Conservation (phyloP, 2,888 invertebrate species). For the Pyrrhia umbra region DNA sequence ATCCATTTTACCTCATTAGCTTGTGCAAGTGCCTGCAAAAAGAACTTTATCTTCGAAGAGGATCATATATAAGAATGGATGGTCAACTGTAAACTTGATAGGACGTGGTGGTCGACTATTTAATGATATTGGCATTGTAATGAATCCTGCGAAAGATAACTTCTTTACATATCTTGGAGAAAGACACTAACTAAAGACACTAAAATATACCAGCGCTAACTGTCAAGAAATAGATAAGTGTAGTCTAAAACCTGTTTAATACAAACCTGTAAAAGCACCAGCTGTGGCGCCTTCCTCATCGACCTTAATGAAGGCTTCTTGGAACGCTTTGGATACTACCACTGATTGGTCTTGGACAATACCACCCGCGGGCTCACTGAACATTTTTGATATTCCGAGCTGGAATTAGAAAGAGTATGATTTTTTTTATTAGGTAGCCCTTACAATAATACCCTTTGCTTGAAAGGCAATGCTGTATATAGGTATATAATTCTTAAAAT, state of each 20-base stretch:
- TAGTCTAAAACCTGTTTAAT: background rate
- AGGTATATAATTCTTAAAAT: too few species aligned
- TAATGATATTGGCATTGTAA: constrained; percentile 28
- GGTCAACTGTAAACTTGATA: constrained; percentile 48
- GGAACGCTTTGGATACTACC: constrained; percentile 91
- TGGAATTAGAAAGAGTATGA: constrained; percentile 36
- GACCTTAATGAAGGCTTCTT: constrained; percentile 95
- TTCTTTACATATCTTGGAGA: background rate
- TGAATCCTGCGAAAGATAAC: constrained; percentile 36
- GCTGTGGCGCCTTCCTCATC: constrained; percentile 96
- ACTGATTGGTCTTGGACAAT: constrained; percentile 65
- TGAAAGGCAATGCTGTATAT: background rate
- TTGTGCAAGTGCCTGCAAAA: constrained; percentile 67
- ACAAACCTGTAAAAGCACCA: constrained; percentile 92
- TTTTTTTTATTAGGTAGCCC: too few species aligned
- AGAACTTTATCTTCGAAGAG: constrained; percentile 66
- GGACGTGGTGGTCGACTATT: constrained; percentile 23
- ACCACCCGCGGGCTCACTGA: constrained; percentile 66
- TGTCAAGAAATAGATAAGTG: too few species aligned
- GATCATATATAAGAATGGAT: constrained; percentile 66
- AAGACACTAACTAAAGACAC: background rate
- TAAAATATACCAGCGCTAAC: background rate
- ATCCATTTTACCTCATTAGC: constrained; percentile 55
- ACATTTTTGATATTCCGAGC: constrained; percentile 73
- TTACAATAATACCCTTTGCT: too few species aligned